Evolutionary conservation across 2,113 vertebrate genomes (phyloP), one percentile per base, ranked within the genome.

Genomic region (Thomomys bottae): DNA sequence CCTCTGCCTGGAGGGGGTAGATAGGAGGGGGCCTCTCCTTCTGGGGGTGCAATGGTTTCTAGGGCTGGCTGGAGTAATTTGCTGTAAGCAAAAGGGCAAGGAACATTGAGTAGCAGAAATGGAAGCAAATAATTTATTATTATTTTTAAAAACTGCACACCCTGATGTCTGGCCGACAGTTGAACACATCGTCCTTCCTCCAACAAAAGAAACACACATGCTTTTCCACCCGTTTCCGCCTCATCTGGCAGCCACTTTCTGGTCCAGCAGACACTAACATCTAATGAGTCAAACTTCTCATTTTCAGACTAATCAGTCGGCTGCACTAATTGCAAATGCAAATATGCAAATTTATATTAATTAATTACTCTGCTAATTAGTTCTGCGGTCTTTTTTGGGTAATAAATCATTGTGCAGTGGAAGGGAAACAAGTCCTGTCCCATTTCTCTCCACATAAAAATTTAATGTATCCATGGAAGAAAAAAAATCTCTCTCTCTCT

Each of bases 341-440:
- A 99, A 99, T 99, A 99, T 99, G 99, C 99, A 99, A 99, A 99
- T 99, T 99, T 99, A 99, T 99, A 99, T 99, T 99, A 99, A 99
- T 99, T 99, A 99, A 99, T 99, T 99, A 99, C 99, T 99, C 98
- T 98, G 98, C 99, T 99, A 99, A 99, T 99, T 99, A 99, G 99
- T 99, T 99, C 98, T 99, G 99, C 98, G 97, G 98, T 99, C 98
- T 99, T 99, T 98, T 99, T 98, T 97, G 98, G 98, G 98, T 98
- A 99, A 99, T 99, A 99, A 99, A 99, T 99, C 99, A 99, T 98
- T 98, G 98, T 99, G 99, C 98, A 98, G 98, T 98, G 98, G 98
- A 99, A 98, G 97, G 96, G 97, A 98, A 98, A 98, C 98, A 97
- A 96, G 97, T 97, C 98, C 97, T 98, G 97, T 98, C 98, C 98